phyloP scores from a whole-genome alignment of 2,888 invertebrate species.

The Cosmopolites sordidus region DNA sequence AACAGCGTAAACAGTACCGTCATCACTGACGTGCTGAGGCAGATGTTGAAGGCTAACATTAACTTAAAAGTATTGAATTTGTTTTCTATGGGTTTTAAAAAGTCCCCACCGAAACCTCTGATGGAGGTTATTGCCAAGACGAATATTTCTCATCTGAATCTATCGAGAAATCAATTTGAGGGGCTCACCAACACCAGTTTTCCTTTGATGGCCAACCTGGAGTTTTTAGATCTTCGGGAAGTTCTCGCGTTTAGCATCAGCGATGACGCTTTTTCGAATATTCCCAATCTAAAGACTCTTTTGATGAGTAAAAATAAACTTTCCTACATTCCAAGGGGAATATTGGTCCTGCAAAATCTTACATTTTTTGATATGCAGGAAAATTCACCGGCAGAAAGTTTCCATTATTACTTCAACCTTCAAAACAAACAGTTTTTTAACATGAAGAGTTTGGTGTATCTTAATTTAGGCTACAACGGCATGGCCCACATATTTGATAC shows the following conservation, averaged over 20 bases:
- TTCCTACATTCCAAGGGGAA: slow-evolving; percentile 52
- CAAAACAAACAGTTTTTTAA: slow-evolving; percentile 51
- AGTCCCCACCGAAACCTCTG: slow-evolving; percentile 49
- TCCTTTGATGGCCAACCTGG: slow-evolving; percentile 54
- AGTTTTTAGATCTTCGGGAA: slow-evolving; percentile 54
- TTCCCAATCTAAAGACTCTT: slow-evolving; percentile 54
- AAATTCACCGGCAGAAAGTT: slow-evolving; percentile 48
- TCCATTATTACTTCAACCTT: slow-evolving; percentile 53
- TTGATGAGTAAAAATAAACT: slow-evolving; percentile 54
- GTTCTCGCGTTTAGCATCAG: slow-evolving; percentile 51
- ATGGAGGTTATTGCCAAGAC: slow-evolving; percentile 52
- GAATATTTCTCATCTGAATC: slow-evolving; percentile 50
- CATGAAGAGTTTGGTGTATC: slow-evolving; percentile 49
- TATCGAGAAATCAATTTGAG: slow-evolving; percentile 57
- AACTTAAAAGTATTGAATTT: slow-evolving; percentile 51
- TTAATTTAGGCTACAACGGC: slow-evolving; percentile 55
- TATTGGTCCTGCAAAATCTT: slow-evolving; percentile 49
- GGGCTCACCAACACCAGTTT: slow-evolving; percentile 51
- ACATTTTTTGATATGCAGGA: slow-evolving; percentile 53
- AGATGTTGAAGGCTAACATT: slow-evolving; percentile 44
- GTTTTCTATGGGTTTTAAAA: slow-evolving; percentile 54
- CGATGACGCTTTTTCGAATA: slow-evolving; percentile 50
- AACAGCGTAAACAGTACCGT: slow-evolving; percentile 52
- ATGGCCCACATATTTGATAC: slow-evolving; percentile 52
- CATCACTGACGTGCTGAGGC: slow-evolving; percentile 48